phyloP scores from a whole-genome alignment of 2,797 vertebrate species.

The Pogonophryne albipinna region DNA sequence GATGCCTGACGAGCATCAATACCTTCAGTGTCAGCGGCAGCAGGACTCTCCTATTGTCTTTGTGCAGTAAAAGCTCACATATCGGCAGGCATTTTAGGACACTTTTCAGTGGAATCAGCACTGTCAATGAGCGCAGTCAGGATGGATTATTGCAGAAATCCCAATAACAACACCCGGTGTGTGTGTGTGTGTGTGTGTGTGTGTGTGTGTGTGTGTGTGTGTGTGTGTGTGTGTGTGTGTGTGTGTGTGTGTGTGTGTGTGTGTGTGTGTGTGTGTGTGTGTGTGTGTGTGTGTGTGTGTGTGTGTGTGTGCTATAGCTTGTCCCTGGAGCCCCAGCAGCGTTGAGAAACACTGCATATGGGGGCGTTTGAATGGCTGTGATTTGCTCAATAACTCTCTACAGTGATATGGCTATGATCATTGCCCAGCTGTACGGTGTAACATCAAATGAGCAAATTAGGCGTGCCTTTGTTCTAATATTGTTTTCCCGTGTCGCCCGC shows the following conservation, averaged over 20 bases:
- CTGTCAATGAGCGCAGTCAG: conserved; percentile 70
- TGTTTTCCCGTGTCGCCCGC: conserved; percentile 27
- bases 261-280: conserved; percentile 20
- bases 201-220: conserved; percentile 2
- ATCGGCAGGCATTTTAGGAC: conserved; percentile 76
- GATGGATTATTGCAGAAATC: conserved; percentile 73
- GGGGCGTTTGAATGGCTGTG: conserved; percentile 59
- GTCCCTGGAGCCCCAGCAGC: conserved; percentile 36
- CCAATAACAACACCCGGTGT: conserved; percentile 53
- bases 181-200: conserved; percentile 19
- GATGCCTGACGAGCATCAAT: conserved; percentile 66
- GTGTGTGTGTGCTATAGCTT: conserved; percentile 29
- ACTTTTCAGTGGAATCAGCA: conserved; percentile 77
- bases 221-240: conserved; percentile 26
- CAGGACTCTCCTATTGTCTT: conserved; percentile 65
- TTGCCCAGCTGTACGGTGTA: conserved; percentile 65
- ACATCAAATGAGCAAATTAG: conserved; percentile 56
- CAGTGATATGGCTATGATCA: conserved; percentile 64
- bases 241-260: conserved; percentile 1
- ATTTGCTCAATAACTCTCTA: conserved; percentile 64
- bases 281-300: conserved; percentile 4
- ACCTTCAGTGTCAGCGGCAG: conserved; percentile 41
- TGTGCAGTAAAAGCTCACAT: conserved; percentile 66
- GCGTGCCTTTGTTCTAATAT: conserved; percentile 38
- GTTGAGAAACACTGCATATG: conserved; percentile 39